These are phyloP conservation scores for Xerus rutilus DNA, from an alignment of 2,797 vertebrate species.

Conservation along the genomic window DNA sequence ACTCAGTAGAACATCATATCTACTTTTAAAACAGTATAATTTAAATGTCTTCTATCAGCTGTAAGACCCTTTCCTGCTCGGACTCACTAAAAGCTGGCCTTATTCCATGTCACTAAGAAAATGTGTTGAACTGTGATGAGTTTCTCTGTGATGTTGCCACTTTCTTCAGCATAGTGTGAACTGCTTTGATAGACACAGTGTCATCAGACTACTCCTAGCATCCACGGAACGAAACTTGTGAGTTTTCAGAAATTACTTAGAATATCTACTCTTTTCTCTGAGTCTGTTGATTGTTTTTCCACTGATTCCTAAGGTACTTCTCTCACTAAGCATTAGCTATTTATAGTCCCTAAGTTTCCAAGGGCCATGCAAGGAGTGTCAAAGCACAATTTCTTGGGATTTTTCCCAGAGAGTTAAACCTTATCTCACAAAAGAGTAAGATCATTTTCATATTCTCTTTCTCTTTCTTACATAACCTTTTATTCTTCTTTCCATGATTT, in stretches of 20 bases:
- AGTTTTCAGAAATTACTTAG: not conserved
- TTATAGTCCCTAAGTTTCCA: not conserved
- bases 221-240: not conserved
- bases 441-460: not conserved
- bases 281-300: not conserved
- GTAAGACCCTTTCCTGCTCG: not conserved
- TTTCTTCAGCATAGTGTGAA: not conserved
- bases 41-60: not conserved
- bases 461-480: not conserved
- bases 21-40: not conserved
- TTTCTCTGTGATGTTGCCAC: not conserved
- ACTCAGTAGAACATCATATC: not conserved
- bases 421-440: not conserved
- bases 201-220: not conserved
- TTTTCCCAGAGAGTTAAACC: not conserved
- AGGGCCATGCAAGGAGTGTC: not conserved
- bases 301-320: not conserved
- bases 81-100: not conserved
- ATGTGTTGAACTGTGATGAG: not conserved
- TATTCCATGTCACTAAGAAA: not conserved
- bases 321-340: not conserved
- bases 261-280: not conserved
- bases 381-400: not conserved
- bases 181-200: not conserved
- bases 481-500: not conserved